These are phyloP conservation scores for Myotis findleyi DNA, from an alignment of 2,797 vertebrate genomes.

Conservation along the genomic window DNA sequence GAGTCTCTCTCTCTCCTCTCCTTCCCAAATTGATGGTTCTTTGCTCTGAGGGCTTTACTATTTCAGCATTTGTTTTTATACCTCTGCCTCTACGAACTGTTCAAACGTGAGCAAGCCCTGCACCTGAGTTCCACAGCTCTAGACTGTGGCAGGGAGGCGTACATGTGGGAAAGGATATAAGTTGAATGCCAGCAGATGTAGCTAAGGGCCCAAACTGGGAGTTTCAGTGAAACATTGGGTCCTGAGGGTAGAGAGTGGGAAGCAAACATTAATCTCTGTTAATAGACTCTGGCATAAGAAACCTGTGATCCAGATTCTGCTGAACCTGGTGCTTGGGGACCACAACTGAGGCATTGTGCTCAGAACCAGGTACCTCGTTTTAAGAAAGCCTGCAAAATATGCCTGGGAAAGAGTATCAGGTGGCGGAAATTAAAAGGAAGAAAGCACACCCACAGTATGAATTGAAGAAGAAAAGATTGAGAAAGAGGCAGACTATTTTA, in stretches of 20 bases:
- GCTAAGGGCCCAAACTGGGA: neutral
- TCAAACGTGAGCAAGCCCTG: neutral
- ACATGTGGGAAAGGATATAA: neutral
- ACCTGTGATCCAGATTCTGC: conserved; percentile 28
- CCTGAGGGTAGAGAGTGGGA: neutral
- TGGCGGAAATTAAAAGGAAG: conserved; percentile 34
- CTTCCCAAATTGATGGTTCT: neutral
- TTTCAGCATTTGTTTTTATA: conserved; percentile 6
- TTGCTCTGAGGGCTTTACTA: conserved; percentile 19
- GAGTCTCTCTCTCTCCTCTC: too few relatives aligned
- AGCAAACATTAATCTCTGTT: conserved; percentile 59
- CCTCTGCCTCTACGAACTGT: neutral
- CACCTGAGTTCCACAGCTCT: neutral
- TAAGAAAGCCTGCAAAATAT: neutral
- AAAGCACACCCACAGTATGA: neutral
- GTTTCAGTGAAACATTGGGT: neutral
- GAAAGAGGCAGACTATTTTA: conserved; percentile 31
- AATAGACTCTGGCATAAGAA: conserved; percentile 17
- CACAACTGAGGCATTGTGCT: neutral
- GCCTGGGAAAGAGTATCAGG: neutral
- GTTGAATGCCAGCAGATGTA: neutral
- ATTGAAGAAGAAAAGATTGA: conserved; percentile 2
- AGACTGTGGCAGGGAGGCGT: neutral
- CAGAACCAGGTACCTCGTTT: neutral
- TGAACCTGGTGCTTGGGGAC: neutral